These are phyloP conservation scores for Malurus melanocephalus DNA, from an alignment of 2,113 vertebrate species.

Conservation along the genomic window DNA sequence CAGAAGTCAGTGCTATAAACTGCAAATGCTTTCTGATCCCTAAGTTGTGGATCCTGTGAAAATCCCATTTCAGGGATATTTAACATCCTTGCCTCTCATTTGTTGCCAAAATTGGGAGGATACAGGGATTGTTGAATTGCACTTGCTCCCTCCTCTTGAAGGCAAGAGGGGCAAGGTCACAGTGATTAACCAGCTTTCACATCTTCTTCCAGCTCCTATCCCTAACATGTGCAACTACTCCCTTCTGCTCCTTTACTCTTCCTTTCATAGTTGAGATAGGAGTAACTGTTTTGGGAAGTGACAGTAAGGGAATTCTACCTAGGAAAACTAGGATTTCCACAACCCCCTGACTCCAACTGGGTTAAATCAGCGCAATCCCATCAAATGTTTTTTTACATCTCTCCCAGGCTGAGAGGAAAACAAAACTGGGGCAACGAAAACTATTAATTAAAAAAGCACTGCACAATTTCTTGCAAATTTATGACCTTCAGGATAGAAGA, in stretches of 20 bases:
- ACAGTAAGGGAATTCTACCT: background rate
- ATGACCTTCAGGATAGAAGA: background rate
- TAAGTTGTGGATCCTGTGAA: background rate
- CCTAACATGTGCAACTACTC: background rate
- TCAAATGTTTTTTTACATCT: background rate
- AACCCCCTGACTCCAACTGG: background rate
- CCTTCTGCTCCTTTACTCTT: background rate
- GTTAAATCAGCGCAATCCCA: background rate
- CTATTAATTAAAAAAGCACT: background rate
- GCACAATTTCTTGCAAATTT: background rate
- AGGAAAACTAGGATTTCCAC: background rate
- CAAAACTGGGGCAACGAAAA: background rate
- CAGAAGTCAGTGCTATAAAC: background rate
- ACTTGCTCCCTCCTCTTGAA: background rate
- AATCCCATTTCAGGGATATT: conserved; percentile 12
- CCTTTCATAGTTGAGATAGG: background rate
- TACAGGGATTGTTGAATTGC: background rate
- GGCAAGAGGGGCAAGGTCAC: background rate
- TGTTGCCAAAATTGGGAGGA: background rate
- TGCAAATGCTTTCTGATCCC: background rate
- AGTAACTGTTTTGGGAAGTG: background rate
- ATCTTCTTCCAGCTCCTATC: background rate
- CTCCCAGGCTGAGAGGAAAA: background rate
- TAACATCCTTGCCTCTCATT: background rate
- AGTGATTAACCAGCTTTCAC: background rate